These are phyloP conservation scores for Chlorodrepanis virens DNA, from an alignment of 2,113 vertebrate genomes.

Conservation along the genomic window DNA sequence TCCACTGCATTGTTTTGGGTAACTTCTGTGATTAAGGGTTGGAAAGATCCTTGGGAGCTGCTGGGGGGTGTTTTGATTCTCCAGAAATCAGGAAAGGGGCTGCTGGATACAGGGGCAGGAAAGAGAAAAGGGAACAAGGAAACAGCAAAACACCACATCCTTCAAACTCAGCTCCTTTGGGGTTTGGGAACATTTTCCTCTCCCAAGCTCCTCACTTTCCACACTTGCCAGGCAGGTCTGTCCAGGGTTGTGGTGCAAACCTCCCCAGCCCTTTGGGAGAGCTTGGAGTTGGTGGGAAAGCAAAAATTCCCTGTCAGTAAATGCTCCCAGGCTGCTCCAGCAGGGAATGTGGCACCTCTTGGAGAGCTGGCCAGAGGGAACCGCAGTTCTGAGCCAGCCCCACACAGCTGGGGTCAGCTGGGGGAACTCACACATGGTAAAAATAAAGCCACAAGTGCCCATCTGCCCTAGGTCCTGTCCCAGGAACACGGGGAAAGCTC, in stretches of 20 bases:
- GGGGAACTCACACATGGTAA: neutral
- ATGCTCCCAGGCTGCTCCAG: neutral
- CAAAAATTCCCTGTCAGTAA: neutral
- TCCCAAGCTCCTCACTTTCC: neutral
- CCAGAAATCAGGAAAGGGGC: neutral
- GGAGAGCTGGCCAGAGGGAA: neutral
- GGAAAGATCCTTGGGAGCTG: neutral
- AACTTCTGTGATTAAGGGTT: neutral
- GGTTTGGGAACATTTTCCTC: neutral
- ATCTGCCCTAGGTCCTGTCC: conserved; percentile 26
- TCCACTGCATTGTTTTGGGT: neutral
- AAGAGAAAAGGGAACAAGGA: neutral
- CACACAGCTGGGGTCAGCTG: neutral
- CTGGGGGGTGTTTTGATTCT: neutral
- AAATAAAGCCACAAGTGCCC: conserved; percentile 15
- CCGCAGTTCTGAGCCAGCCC: conserved; percentile 26
- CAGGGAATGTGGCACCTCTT: conserved; percentile 19
- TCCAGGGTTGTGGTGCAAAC: neutral
- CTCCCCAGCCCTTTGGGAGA: neutral
- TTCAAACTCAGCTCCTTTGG: neutral
- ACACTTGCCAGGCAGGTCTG: neutral
- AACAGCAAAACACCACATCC: neutral
- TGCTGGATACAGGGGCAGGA: neutral
- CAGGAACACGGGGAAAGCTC: neutral
- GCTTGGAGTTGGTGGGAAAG: neutral